phyloP scores from a whole-genome alignment of 2,113 vertebrate genomes.

The Lepus americanus region DNA sequence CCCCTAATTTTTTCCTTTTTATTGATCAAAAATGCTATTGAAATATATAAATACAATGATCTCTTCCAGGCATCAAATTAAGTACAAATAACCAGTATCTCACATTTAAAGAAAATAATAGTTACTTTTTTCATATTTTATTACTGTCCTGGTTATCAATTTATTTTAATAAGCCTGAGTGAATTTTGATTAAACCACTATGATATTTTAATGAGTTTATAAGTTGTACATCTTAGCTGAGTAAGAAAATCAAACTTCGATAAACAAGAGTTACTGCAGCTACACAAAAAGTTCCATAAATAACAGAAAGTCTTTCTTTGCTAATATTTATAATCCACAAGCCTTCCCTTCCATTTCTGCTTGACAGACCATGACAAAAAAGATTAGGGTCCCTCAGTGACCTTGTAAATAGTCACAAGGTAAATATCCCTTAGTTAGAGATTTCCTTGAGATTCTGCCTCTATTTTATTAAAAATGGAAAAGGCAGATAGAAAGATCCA shows the following conservation, averaged over 20 bases:
- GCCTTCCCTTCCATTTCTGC: neutral
- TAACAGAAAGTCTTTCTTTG: neutral
- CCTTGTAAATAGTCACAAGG: neutral
- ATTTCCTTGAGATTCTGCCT: neutral
- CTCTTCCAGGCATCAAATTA: neutral
- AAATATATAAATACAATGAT: neutral
- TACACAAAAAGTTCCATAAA: too few relatives aligned
- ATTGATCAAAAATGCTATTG: neutral
- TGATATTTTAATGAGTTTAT: neutral
- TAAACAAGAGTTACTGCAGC: neutral
- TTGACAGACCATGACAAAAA: neutral
- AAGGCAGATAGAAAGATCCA: too few relatives aligned
- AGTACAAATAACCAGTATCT: neutral
- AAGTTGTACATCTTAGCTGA: neutral
- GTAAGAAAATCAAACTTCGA: neutral
- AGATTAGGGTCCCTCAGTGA: neutral
- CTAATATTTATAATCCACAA: neutral
- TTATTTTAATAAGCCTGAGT: slow-evolving; percentile 28
- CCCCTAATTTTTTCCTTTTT: neutral
- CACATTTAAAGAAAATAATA: neutral
- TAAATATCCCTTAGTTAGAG: neutral
- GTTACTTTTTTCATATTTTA: neutral
- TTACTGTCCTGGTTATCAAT: neutral
- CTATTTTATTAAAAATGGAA: neutral
- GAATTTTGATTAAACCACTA: neutral